Conservation (phyloP, 2,113 vertebrate species). For the Labeo rohita region DNA sequence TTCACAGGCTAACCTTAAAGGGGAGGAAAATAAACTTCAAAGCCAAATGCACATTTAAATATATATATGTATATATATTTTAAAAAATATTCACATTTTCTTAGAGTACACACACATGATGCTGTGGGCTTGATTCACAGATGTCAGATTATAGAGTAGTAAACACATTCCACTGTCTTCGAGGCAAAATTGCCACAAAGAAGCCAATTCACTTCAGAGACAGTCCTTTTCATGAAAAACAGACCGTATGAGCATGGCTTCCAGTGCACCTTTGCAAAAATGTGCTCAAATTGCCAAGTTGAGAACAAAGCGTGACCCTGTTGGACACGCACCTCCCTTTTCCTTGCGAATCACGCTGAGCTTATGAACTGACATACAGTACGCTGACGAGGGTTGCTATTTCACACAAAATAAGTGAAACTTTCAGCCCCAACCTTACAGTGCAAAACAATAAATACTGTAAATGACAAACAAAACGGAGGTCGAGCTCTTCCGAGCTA, state of each 20-base stretch:
- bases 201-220: neutral
- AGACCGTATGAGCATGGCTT: neutral
- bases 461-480: constrained; percentile 7
- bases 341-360: neutral
- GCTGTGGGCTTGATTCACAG: constrained; percentile 27
- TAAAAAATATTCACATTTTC: neutral
- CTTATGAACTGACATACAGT: constrained; percentile 41
- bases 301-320: neutral
- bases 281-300: constrained; percentile 2
- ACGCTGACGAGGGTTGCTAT: neutral
- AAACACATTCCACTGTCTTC: constrained; percentile 26
- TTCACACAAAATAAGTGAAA: constrained; percentile 3
- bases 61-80: neutral
- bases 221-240: constrained; percentile 12
- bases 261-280: neutral
- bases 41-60: neutral
- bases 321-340: constrained; percentile 1
- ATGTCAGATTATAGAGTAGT: constrained; percentile 28
- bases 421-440: constrained; percentile 30
- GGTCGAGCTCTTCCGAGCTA: neutral
- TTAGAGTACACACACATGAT: neutral
- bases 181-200: constrained; percentile 18
- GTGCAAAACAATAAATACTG: constrained; percentile 38
- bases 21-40: constrained; percentile 18
- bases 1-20: constrained; percentile 9